phyloP scores from a whole-genome alignment of 2,888 invertebrate species.

The Hydroisotoma schaefferi region DNA sequence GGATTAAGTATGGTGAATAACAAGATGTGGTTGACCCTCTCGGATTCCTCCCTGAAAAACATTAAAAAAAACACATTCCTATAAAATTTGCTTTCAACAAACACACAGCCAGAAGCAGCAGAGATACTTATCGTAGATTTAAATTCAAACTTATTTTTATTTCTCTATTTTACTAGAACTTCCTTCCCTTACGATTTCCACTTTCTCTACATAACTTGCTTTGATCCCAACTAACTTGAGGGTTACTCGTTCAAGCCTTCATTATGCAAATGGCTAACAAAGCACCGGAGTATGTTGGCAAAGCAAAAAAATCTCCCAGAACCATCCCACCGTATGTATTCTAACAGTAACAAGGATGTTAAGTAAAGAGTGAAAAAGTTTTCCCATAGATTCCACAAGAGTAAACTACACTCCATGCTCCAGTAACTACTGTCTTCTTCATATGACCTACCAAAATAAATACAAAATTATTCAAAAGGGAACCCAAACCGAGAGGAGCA shows the following conservation, averaged over 20 bases:
- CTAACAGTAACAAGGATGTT: no score
- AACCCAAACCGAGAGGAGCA: background rate
- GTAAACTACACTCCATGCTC: background rate
- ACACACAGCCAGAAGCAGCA: no score
- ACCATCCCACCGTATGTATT: no score
- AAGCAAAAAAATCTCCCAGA: no score
- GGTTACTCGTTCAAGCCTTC: background rate
- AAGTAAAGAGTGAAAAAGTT: no score
- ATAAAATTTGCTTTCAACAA: background rate
- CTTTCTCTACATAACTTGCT: no score
- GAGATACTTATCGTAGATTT: no score
- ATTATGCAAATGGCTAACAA: conserved; percentile 14
- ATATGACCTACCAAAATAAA: background rate
- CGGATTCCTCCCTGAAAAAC: conserved; percentile 66
- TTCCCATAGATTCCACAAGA: no score
- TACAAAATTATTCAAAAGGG: conserved; percentile 3
- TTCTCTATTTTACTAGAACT: no score
- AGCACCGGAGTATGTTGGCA: no score
- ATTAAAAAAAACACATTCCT: conserved; percentile 32
- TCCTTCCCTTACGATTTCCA: no score
- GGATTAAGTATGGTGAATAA: conserved; percentile 97
- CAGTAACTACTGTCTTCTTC: background rate
- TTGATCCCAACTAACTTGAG: no score
- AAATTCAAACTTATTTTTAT: background rate
- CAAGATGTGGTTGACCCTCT: conserved; percentile 91